These are phyloP conservation scores for Eudasyphora cyanicolor DNA, from an alignment of 2,888 invertebrate genomes.

Conservation along the genomic window DNA sequence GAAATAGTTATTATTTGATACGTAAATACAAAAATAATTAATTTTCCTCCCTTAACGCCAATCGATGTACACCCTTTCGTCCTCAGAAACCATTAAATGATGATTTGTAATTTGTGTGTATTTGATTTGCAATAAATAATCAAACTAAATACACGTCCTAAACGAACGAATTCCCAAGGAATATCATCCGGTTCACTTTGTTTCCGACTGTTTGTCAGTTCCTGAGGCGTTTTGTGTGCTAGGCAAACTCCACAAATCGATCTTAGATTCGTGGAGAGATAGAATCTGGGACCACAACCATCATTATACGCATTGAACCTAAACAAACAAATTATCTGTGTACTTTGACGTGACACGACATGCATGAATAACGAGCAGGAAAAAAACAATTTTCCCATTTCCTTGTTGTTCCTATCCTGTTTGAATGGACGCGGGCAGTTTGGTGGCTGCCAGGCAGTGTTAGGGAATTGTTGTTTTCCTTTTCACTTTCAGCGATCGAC, in stretches of 20 bases:
- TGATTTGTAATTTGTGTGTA: neutral
- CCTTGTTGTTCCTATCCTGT: neutral
- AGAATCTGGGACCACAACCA: too few species aligned
- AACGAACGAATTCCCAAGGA: neutral
- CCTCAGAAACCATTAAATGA: too few species aligned
- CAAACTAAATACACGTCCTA: neutral
- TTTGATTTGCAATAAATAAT: constrained; percentile 13
- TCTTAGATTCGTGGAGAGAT: too few species aligned
- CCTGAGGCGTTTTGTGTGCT: constrained; percentile 2
- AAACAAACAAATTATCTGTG: constrained; percentile 30
- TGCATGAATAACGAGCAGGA: constrained; percentile 3
- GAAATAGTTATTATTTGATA: too few species aligned
- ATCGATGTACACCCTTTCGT: too few species aligned
- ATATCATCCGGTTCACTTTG: neutral
- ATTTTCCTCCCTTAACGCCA: too few species aligned
- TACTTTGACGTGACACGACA: constrained; percentile 14
- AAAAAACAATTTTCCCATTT: neutral
- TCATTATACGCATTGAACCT: neutral
- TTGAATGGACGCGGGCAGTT: neutral
- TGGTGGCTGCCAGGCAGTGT: too few species aligned
- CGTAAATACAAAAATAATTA: too few species aligned
- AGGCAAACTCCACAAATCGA: neutral
- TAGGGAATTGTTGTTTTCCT: constrained; percentile 1
- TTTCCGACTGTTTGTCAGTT: neutral
- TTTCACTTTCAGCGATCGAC: constrained; percentile 33